Base-by-base conservation (phyloP, 2,797 vertebrate species). In the Cynopterus sphinx region DNA sequence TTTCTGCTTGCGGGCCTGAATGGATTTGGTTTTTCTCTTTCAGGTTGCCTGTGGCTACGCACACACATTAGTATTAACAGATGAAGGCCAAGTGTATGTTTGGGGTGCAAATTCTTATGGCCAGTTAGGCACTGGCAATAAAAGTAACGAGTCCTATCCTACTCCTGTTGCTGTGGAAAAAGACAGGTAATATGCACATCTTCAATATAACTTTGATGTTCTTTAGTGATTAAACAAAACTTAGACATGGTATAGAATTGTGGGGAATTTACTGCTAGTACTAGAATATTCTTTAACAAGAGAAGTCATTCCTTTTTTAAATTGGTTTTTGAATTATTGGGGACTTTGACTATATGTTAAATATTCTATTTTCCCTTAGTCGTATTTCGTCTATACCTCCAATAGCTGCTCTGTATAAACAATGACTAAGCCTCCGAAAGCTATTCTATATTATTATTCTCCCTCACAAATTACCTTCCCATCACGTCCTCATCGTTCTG, bases 51-150 rank as follows among this genome's bases (percentile, higher is more conserved):
- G 99, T 98, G 99, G 99, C 97, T 99, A 99, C 28, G 99, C 99
- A 33, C 99, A 99, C 96, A 99, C 99, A 0, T 95, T 99, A 98
- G 99, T 99, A 41, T 98, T 99, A 43, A 99, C 99, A 82, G 99
- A 99, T 89, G 99, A 99, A 98, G 99, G 99, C 59, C 98, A 99
- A 91, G 98, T 99, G 97, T 99, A 99, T 92, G 99, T 99, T 87
- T 99, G 99, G 99, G 99, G 99, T 43, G 99, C 99, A 96, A 99
- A 99, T 98, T 99, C 99, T 0, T 99, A 99, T 0, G 99, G 99
- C 78, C 99, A 99, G 98, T 97, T 99, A 98, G 99, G 99, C 96
- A 99, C 99, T 22, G 99, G 99, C 91, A 99, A 99, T 98, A 99
- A 99, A 99, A 99, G 99, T 98, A 99, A 99, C 98, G 99, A 99